Percentiles rank a stretch among this genome's conserved stretches.
phyloP scores from a whole-genome alignment of 64 coral and sea anemone genomes.

The Montipora cactus region DNA sequence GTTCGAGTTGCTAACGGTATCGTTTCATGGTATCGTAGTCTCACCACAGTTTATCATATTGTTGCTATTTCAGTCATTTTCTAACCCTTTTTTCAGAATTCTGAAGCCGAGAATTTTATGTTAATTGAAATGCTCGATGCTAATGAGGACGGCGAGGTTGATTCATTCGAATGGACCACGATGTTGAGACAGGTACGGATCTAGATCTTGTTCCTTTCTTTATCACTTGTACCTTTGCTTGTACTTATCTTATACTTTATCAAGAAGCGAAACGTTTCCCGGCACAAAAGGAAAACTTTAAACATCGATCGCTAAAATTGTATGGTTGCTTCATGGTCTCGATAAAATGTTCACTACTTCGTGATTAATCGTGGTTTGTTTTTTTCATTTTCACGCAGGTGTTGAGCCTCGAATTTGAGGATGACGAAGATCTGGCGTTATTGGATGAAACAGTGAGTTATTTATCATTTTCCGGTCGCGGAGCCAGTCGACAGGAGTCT shows the following conservation, averaged over 20 bases:
- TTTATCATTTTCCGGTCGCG: neutral
- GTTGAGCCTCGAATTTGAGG: constrained; percentile 90
- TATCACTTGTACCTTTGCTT: neutral
- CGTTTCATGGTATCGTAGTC: too few relatives aligned
- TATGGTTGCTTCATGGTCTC: too few relatives aligned
- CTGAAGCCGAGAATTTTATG: constrained; percentile 72
- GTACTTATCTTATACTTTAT: neutral
- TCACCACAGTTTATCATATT: too few relatives aligned
- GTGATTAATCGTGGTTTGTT: neutral
- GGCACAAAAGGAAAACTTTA: too few relatives aligned
- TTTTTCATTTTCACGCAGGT: constrained; percentile 39
- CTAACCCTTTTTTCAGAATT: constrained; percentile 46
- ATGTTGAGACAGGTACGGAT: constrained; percentile 84
- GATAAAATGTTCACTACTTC: neutral
- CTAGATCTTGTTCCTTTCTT: neutral
- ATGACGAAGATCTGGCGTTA: constrained; percentile 57
- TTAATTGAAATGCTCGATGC: constrained; percentile 86
- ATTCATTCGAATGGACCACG: constrained; percentile 96
- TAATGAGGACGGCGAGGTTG: constrained; percentile 91
- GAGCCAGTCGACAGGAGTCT: too few relatives aligned
- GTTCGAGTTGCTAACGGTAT: too few relatives aligned
- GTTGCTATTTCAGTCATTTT: too few relatives aligned
- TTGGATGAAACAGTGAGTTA: constrained; percentile 56
- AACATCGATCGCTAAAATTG: too few relatives aligned
- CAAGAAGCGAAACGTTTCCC: too few relatives aligned